These are phyloP conservation scores for Calcarius lapponicus DNA, from an alignment of 2,797 vertebrate genomes.

Conservation along the genomic window DNA sequence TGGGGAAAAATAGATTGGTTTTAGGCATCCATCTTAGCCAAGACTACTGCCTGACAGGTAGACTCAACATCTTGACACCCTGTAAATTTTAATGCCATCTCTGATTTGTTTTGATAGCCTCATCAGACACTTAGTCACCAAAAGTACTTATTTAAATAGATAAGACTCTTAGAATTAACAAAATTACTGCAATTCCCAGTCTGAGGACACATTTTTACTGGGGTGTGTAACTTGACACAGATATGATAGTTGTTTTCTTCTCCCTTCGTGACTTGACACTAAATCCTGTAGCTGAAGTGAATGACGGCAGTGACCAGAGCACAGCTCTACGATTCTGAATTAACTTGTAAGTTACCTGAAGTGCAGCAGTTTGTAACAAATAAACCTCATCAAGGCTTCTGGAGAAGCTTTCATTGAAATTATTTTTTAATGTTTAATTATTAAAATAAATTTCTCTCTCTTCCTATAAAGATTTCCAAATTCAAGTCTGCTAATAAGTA, in stretches of 20 bases:
- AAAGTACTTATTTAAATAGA: background rate
- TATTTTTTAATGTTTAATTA: background rate
- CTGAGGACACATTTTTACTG: background rate
- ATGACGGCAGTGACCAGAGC: background rate
- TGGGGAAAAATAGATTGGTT: background rate
- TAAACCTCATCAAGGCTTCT: background rate
- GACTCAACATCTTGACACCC: conserved; percentile 26
- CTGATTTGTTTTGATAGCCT: conserved; percentile 17
- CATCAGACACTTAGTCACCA: background rate
- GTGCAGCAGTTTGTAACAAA: background rate
- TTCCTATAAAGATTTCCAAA: background rate
- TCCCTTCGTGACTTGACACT: background rate
- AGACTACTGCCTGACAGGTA: conserved; percentile 20
- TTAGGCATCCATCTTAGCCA: background rate
- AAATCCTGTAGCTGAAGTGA: background rate
- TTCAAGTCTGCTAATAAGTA: background rate
- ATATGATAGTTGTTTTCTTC: background rate
- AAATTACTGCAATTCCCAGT: background rate
- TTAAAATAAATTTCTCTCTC: background rate
- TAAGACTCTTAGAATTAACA: conserved; percentile 11
- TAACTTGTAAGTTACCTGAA: background rate
- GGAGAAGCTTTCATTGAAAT: background rate
- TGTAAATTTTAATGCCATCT: conserved; percentile 15
- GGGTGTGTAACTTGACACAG: background rate
- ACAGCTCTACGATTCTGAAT: background rate